phyloP scores from a whole-genome alignment of 2,113 vertebrate species.

The Buteo buteo region DNA sequence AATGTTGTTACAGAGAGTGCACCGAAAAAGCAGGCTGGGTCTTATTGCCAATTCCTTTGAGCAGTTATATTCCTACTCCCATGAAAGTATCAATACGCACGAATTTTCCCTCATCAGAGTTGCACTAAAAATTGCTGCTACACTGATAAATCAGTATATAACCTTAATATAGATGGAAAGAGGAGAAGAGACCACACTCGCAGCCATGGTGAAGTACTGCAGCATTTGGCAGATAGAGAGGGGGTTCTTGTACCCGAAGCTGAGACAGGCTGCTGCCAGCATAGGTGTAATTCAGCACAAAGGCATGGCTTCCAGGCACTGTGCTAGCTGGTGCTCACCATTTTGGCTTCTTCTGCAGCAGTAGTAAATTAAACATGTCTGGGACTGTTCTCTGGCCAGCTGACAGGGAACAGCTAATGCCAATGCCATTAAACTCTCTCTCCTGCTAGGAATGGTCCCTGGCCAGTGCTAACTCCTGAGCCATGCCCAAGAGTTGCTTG shows the following conservation, averaged over 20 bases:
- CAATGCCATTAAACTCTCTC: neutral
- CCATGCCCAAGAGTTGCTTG: neutral
- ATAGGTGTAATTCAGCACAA: neutral
- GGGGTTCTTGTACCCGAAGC: neutral
- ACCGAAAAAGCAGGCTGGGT: neutral
- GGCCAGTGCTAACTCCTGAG: neutral
- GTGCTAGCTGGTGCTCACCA: neutral
- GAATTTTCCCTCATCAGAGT: conserved; percentile 7
- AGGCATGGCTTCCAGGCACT: neutral
- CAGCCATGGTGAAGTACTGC: neutral
- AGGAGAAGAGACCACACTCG: neutral
- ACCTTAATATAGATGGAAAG: neutral
- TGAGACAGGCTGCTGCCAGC: neutral
- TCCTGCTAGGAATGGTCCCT: neutral
- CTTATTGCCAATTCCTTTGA: neutral
- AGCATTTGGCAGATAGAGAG: neutral
- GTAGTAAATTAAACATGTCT: neutral
- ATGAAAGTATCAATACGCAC: neutral
- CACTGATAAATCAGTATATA: neutral
- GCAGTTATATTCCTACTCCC: neutral
- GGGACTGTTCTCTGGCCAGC: neutral
- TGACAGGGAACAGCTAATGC: conserved; percentile 21
- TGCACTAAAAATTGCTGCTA: neutral
- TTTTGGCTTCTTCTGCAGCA: neutral
- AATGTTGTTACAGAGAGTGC: conserved; percentile 1